These are phyloP conservation scores for Schizotus pectinicornis DNA, from an alignment of 2,888 invertebrate genomes.

Conservation along the genomic window DNA sequence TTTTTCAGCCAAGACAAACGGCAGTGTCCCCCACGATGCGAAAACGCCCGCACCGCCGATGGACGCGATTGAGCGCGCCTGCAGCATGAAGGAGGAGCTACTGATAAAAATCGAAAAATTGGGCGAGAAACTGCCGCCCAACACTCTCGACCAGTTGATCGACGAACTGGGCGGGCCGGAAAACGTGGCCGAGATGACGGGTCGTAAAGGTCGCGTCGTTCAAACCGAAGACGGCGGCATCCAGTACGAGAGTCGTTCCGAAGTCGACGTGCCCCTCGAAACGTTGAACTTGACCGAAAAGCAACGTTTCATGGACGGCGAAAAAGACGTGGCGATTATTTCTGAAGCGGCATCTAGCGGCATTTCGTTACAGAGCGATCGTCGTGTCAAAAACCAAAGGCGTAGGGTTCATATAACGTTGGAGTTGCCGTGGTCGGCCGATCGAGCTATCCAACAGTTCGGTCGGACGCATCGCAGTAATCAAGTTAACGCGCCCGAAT, in stretches of 20 bases:
- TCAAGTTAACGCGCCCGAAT: conserved; percentile 98
- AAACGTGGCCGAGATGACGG: conserved; percentile 99
- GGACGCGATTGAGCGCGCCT: conserved; percentile 87
- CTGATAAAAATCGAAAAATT: conserved; percentile 79
- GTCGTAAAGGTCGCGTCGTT: conserved; percentile 73
- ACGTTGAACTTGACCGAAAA: conserved; percentile 94
- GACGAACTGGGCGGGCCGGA: conserved; percentile 98
- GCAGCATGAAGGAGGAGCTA: conserved; percentile 92
- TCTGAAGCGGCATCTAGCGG: conserved; percentile 99
- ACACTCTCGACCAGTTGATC: conserved; percentile 97
- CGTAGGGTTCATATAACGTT: conserved; percentile 97
- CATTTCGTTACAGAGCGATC: conserved; percentile 95
- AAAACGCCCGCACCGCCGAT: conserved; percentile 70
- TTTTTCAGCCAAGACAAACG: conserved; percentile 48
- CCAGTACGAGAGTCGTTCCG: conserved; percentile 93
- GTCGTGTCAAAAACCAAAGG: conserved; percentile 90
- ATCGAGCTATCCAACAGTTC: conserved; percentile 98
- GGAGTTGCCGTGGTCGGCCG: conserved; percentile 99
- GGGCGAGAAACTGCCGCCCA: conserved; percentile 89
- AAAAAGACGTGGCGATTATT: conserved; percentile 98
- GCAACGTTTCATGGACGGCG: conserved; percentile 92
- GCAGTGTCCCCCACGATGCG: conserved; percentile 51
- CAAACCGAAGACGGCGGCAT: conserved; percentile 95
- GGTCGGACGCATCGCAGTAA: conserved; percentile 66
- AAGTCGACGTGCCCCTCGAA: conserved; percentile 94